Evolutionary conservation across 1,140 invertebrate genomes (phyloP).

Genomic region (Carposina sasakii): DNA sequence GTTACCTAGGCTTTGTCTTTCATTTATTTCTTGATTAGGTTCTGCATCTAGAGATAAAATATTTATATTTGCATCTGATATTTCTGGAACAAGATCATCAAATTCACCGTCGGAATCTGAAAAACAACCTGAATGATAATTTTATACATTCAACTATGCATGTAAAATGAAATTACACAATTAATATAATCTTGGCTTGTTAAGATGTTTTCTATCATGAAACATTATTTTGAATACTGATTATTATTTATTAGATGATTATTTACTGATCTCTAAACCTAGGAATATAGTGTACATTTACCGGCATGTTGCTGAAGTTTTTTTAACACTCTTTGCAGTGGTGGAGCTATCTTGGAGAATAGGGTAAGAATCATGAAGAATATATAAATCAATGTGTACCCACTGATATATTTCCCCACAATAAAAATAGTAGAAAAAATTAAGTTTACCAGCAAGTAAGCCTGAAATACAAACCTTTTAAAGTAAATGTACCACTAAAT

Average conservation of each 20-base stretch:
- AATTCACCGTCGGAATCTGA: conserved; percentile 57
- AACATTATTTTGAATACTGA: too few species aligned
- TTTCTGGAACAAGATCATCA: conserved; percentile 55
- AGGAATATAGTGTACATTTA: conserved; percentile 23
- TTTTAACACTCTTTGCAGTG: conserved; percentile 33
- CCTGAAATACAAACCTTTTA: conserved; percentile 47
- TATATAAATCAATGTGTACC: conserved; percentile 46
- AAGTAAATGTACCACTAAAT: too few species aligned
- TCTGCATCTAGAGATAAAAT: conserved; percentile 55
- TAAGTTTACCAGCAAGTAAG: conserved; percentile 54
- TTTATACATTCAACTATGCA: neutral
- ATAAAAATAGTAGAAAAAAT: conserved; percentile 41
- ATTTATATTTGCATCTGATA: conserved; percentile 50
- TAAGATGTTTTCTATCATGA: too few species aligned
- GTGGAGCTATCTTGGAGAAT: conserved; percentile 41
- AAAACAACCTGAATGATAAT: conserved; percentile 10
- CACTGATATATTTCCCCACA: conserved; percentile 49
- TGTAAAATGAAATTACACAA: too few species aligned
- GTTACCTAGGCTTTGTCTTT: conserved; percentile 57
- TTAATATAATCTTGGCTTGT: too few species aligned
- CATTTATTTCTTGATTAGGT: conserved; percentile 38
- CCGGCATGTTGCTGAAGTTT: conserved; percentile 56
- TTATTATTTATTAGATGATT: too few species aligned
- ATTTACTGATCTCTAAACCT: too few species aligned
- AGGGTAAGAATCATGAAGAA: conserved; percentile 38